A percentile compares a stretch with the other conserved stretches of the same genome.
Conservation (phyloP, 2,113 vertebrate genomes). For the Dissostichus mawsoni region DNA sequence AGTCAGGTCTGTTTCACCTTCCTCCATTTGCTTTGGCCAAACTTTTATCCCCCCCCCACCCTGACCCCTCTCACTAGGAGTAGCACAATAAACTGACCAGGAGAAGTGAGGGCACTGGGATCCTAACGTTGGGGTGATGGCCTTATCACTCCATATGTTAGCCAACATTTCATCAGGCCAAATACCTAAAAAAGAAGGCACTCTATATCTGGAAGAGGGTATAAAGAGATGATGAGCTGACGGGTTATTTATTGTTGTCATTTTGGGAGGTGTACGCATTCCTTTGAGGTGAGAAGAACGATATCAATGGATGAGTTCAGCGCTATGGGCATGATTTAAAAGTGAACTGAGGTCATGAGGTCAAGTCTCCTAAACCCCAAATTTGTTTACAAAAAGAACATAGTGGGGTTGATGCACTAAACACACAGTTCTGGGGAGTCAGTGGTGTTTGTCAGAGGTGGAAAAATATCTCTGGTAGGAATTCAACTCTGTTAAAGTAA, state of each 20-base stretch:
- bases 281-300: neutral
- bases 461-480: too few relatives aligned
- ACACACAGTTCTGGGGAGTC: too few relatives aligned
- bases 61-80: conserved; percentile 28
- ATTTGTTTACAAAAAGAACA: neutral
- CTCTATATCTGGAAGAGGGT: neutral
- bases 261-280: neutral
- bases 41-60: conserved; percentile 30
- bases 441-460: too few relatives aligned
- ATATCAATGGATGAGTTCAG: neutral
- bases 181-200: neutral
- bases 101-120: neutral
- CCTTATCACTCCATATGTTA: neutral
- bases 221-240: neutral
- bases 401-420: neutral
- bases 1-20: conserved; percentile 44
- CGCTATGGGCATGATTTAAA: neutral
- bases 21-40: conserved; percentile 50
- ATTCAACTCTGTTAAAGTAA: too few relatives aligned
- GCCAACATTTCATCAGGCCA: neutral
- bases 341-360: neutral
- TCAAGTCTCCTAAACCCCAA: neutral
- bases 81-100: conserved; percentile 10
- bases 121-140: neutral
- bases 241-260: neutral